Evolutionary conservation across 1,140 invertebrate genomes (phyloP), one percentile per base, ranked within the genome.

Genomic region (Harpegnathos saltator): DNA sequence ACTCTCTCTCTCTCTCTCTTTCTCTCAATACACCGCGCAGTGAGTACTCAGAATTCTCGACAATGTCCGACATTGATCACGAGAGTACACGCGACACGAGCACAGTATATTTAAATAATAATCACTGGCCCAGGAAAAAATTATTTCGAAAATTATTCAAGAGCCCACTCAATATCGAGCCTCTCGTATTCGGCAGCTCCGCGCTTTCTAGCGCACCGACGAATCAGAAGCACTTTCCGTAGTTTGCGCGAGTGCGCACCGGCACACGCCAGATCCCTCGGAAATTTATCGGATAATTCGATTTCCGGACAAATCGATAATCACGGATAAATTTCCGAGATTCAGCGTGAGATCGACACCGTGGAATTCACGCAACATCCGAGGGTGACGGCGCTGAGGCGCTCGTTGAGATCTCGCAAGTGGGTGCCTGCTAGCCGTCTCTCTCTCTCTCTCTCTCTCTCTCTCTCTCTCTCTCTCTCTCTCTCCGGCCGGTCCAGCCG

Each of bases 401-500:
- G n/a, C 68, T 63, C 63, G 80, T 38, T 1, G 44, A 66, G 71
- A 77, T 77, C 3, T 9, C 68, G 74, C 63, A 65, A 80, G 86
- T 87, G 85, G 82, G 71, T 73, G 83, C 71, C 48, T n/a, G 24
- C 59, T 50, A 38, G 52, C 77, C 73, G 65, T 82, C 63, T 69
- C 68, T 62, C 68, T 84, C 81, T 19, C n/a, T n/a, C n/a, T n/a
- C n/a, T n/a, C n/a, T n/a, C n/a, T n/a, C n/a, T n/a, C n/a, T n/a
- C n/a, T n/a, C n/a, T n/a, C n/a, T n/a, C n/a, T n/a, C n/a, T n/a
- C n/a, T n/a, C n/a, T n/a, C n/a, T n/a, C n/a, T n/a, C n/a, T n/a
- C n/a, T n/a, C n/a, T n/a, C n/a, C n/a, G n/a, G 77, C 71, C 62
- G 71, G 52, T 52, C 29, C 73, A 82, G 89, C 84, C 86, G 86